Evolutionary conservation across 1,140 invertebrate species (phyloP), one percentile per base, ranked within the genome.

Genomic region (Halesus radiatus): DNA sequence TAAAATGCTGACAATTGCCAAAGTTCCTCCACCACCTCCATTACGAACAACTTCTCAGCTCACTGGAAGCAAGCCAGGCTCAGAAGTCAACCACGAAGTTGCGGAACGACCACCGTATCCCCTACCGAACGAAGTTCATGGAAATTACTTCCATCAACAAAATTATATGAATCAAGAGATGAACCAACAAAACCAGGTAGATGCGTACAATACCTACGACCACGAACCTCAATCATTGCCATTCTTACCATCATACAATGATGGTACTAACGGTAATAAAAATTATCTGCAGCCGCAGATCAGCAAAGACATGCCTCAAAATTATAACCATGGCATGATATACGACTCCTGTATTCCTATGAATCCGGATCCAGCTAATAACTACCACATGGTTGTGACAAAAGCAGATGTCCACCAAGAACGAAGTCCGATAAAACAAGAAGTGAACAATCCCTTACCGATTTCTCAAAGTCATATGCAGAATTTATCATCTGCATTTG

Each of bases 21-120:
- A 96, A 90, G 95, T 97, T 18, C 95, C 95, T 15, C 96, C 94
- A 80, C 95, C 95, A 15, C 95, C 96, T 60, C 96, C 96, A 64
- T 90, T 96, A 85, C 91, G 96, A 76, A 97, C 95, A 84, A 96
- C 95, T 90, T 97, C 96, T 84, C 94, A 95, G 85, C 92, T 96
- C 90, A 94, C 92, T 87, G 92, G 90, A 85, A 86, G 92, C 91
- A 93, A 93, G 90, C 91, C 90, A 83, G 90, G 90, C 83, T 87
- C 85, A 84, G 92, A 93, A 92, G 91, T 91, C 84, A 90, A 89
- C 84, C 89, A 90, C 81, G 88, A 91, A 83, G 88, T 90, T 64
- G 88, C 91, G 20, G 90, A 91, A 7, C 88, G 91, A 81, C 87
- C 89, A 58, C 88, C 86, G 32, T 91, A 90, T 83, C 89, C 89